A percentile compares a stretch with the other conserved stretches of the same genome.
These are phyloP conservation scores for Diaphora mendica DNA, from an alignment of 2,888 invertebrate species.

Conservation along the genomic window DNA sequence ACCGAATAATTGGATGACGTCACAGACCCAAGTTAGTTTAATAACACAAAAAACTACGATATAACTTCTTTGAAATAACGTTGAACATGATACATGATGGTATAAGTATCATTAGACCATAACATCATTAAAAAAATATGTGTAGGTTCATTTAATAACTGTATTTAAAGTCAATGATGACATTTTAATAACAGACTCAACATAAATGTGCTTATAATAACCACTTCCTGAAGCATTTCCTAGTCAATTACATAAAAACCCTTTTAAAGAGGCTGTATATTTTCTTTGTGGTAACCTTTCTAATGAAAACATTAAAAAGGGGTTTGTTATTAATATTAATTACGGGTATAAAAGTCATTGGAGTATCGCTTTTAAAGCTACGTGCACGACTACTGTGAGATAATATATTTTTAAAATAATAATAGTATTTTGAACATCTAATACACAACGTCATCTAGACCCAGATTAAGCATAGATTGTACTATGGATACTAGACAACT, in stretches of 20 bases:
- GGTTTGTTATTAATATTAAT: conserved; percentile 41
- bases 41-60: too few relatives aligned
- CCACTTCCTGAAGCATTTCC: conserved; percentile 28
- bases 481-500: too few relatives aligned
- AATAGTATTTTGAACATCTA: too few relatives aligned
- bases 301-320: conserved; percentile 30
- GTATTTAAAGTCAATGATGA: conserved; percentile 3
- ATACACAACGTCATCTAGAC: too few relatives aligned
- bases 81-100: neutral
- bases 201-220: conserved; percentile 42
- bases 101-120: neutral
- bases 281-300: conserved; percentile 19
- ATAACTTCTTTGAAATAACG: neutral
- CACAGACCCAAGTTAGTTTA: too few relatives aligned
- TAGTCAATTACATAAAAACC: conserved; percentile 37
- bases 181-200: conserved; percentile 33
- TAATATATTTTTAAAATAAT: too few relatives aligned
- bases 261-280: conserved; percentile 28
- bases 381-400: neutral
- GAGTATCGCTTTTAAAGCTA: neutral
- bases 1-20: too few relatives aligned
- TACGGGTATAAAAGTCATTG: conserved; percentile 23
- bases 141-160: neutral
- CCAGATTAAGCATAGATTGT: too few relatives aligned
- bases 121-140: neutral